phyloP scores from a whole-genome alignment of 2,113 vertebrate genomes.

The Sakesphorus luctuosus region DNA sequence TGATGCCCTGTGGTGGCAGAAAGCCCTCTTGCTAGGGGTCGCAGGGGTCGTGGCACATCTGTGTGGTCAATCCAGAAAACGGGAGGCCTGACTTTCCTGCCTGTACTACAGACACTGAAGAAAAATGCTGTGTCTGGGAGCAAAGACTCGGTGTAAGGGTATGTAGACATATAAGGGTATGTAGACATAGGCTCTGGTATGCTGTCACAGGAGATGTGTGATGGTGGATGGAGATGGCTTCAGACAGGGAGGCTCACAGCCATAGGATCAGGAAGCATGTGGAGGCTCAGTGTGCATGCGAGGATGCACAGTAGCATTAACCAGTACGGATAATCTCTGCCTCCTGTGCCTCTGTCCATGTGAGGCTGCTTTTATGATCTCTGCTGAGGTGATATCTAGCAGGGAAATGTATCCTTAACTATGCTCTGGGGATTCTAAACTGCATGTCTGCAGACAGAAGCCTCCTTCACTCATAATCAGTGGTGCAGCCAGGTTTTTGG shows the following conservation, averaged over 20 bases:
- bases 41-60: not conserved
- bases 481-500: not conserved
- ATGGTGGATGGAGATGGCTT: not conserved
- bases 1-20: not conserved
- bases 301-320: not conserved
- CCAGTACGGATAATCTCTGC: accelerated
- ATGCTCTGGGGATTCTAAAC: not conserved
- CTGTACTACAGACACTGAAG: not conserved
- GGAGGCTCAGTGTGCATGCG: accelerated
- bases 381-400: not conserved
- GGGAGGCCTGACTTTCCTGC: not conserved
- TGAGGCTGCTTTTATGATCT: not conserved
- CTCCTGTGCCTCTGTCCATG: not conserved
- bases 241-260: accelerated
- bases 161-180: not conserved
- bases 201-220: not conserved
- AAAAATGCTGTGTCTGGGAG: not conserved
- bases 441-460: not conserved
- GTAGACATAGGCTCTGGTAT: accelerated
- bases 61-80: not conserved
- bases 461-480: not conserved
- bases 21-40: not conserved
- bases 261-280: accelerated
- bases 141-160: not conserved
- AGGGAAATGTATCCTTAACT: not conserved